Evolutionary conservation across 2,113 vertebrate genomes (phyloP).

Genomic region (Callipepla californica): DNA sequence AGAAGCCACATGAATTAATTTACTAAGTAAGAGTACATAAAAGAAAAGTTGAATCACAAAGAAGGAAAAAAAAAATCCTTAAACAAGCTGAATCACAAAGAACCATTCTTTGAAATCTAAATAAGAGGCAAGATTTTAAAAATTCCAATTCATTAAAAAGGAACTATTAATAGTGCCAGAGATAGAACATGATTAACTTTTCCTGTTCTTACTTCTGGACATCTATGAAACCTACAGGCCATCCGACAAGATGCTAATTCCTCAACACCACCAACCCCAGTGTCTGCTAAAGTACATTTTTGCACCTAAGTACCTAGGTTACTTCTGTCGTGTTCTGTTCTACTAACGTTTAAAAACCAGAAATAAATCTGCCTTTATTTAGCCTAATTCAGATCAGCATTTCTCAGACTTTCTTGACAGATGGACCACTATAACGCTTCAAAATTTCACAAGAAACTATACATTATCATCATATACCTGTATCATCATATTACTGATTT

Average conservation of each 20-base stretch:
- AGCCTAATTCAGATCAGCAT: not conserved
- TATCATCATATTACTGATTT: not conserved
- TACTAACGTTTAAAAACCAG: not conserved
- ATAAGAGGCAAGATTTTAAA: not conserved
- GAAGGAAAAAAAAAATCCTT: not conserved
- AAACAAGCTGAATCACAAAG: slow-evolving; percentile 22
- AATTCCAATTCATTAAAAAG: not conserved
- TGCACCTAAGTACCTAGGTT: not conserved
- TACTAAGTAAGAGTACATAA: slow-evolving; percentile 9
- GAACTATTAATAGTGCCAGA: not conserved
- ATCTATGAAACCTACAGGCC: not conserved
- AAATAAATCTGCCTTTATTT: not conserved
- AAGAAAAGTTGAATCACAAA: not conserved
- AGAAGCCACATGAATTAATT: slow-evolving; percentile 16
- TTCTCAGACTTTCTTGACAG: not conserved
- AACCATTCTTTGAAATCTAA: not conserved
- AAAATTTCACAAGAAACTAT: not conserved
- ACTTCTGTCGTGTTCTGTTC: not conserved
- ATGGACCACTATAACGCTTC: not conserved
- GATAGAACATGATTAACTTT: not conserved
- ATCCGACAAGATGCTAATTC: not conserved
- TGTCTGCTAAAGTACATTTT: not conserved
- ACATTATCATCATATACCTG: not conserved
- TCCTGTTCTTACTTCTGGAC: not conserved
- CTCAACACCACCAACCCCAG: not conserved